Evolutionary conservation across 2,113 vertebrate species (phyloP).

Genomic region (Dascyllus trimaculatus): DNA sequence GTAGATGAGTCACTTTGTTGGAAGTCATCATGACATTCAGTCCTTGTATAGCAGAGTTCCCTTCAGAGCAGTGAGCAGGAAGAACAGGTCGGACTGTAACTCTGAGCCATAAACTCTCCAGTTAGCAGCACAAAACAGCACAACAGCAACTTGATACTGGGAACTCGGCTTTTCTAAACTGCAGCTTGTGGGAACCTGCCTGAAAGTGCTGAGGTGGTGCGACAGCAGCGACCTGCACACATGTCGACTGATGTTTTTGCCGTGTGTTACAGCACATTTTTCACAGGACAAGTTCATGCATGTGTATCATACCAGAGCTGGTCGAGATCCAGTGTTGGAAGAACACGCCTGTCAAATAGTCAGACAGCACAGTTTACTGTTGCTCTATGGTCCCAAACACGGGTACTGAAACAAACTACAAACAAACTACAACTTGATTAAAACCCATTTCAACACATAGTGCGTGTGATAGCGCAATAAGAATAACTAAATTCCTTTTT

Average conservation of each 20-base stretch:
- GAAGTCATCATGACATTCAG: slow-evolving; percentile 21
- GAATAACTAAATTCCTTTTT: too few species aligned
- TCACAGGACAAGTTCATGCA: slow-evolving; percentile 44
- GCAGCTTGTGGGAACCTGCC: slow-evolving; percentile 27
- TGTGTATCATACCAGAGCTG: slow-evolving; percentile 4
- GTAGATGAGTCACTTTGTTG: slow-evolving; percentile 25
- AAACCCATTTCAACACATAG: too few species aligned
- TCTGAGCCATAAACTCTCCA: background rate
- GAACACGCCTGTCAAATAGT: background rate
- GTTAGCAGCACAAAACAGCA: background rate
- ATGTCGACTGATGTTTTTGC: slow-evolving; percentile 3
- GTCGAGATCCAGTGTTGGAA: background rate
- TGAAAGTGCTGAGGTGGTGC: slow-evolving; percentile 43
- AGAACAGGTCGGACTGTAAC: slow-evolving; percentile 61
- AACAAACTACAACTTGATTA: too few species aligned
- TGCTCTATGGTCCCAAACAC: too few species aligned
- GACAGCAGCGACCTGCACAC: background rate
- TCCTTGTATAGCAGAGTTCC: background rate
- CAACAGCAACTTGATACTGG: slow-evolving; percentile 35
- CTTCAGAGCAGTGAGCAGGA: slow-evolving; percentile 9
- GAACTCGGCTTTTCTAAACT: slow-evolving; percentile 7
- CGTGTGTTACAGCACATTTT: background rate
- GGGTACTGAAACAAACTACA: too few species aligned
- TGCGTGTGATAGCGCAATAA: too few species aligned
- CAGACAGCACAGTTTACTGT: too few species aligned